Conservation (phyloP, 2,888 invertebrate species). For the Listrodromus nycthemerus region DNA sequence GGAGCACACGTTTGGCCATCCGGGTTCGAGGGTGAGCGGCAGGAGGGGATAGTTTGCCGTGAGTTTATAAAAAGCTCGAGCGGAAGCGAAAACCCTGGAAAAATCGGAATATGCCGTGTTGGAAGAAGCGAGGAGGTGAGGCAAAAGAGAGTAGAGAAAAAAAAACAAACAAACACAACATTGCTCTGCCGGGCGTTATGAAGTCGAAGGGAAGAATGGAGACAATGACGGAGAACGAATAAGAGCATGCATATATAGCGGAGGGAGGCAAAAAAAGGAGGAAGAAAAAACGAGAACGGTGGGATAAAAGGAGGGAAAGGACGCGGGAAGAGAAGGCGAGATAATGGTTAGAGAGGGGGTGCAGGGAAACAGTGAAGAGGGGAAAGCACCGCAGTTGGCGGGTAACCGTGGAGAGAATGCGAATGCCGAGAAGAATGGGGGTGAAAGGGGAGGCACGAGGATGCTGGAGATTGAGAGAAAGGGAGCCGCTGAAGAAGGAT, state of each 20-base stretch:
- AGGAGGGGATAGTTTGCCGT: neutral
- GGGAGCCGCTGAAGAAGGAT: slow-evolving; percentile 38
- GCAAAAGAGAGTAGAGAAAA: slow-evolving; percentile 14
- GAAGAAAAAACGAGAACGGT: neutral
- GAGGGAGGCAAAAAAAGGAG: neutral
- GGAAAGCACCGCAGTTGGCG: slow-evolving; percentile 14
- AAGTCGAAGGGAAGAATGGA: slow-evolving; percentile 34
- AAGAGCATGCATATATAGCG: slow-evolving; percentile 6
- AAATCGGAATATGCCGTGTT: slow-evolving; percentile 30
- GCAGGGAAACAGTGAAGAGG: slow-evolving; percentile 8
- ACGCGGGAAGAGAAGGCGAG: slow-evolving; percentile 13
- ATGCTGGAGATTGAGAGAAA: slow-evolving; percentile 32
- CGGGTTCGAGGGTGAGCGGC: neutral
- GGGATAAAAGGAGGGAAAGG: slow-evolving; percentile 1
- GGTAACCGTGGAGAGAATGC: slow-evolving; percentile 9
- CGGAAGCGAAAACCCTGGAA: slow-evolving; percentile 18
- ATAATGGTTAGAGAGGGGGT: neutral
- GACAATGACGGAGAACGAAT: slow-evolving; percentile 50
- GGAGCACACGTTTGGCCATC: slow-evolving; percentile 3
- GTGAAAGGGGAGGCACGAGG: neutral
- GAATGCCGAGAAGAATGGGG: slow-evolving; percentile 19
- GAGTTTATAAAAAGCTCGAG: slow-evolving; percentile 5
- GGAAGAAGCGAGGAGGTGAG: slow-evolving; percentile 17
- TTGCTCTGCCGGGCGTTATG: slow-evolving; percentile 10
- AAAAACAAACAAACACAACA: slow-evolving; percentile 17